Evolutionary conservation across 64 coral and sea anemone genomes (phyloP), one percentile per base, ranked within the genome.

Genomic region (Dendrophyllia cribrosa): DNA sequence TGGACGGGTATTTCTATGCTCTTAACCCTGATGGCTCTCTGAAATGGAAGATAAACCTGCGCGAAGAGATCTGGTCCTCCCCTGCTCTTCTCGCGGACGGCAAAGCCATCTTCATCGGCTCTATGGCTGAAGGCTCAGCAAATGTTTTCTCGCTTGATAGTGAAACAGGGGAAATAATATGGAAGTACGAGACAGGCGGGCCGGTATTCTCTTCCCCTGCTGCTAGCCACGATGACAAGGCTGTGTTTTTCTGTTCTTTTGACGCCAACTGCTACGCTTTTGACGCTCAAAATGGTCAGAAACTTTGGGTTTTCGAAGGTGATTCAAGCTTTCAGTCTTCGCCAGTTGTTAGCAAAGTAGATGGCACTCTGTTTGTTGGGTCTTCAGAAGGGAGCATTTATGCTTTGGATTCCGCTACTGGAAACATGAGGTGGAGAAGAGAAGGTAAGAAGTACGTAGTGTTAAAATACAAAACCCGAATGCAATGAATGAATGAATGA

Each of bases 261-360:
- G 92, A 97, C 80, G 70, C 60, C 70, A 99, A 91, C 59, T 99
- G 97, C 66, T 93, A 96, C 60, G 97, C 88, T 11, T 93, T 96
- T 75, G 76, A 87, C 21, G 76, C 76, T 5, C 43, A 75, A 3
- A 91, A 59, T 44, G 97, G 97, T 44, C 81, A 91, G 45, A 51
- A 72, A 20, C 45, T 96, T 45, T 99, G 97, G 97, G 45, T 58
- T 10, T 96, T 99, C 77, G 91, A 96, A 56, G 97, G 60, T 19
- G 87, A 99, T 58, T 93, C 91, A 4, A 82, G 68, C 0, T 93
- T 99, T 45, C 94, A 96, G 47, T 99, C 97, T 9, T 99, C 97
- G 11, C 97, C 97, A 4, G 90, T 83, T 51, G 63, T 96, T 25
- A 95, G 91, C 45, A 93, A 82, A 66, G 4, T 59, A 10, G 65